phyloP scores from a whole-genome alignment of 1,140 invertebrate genomes.

The Atta colombica region DNA sequence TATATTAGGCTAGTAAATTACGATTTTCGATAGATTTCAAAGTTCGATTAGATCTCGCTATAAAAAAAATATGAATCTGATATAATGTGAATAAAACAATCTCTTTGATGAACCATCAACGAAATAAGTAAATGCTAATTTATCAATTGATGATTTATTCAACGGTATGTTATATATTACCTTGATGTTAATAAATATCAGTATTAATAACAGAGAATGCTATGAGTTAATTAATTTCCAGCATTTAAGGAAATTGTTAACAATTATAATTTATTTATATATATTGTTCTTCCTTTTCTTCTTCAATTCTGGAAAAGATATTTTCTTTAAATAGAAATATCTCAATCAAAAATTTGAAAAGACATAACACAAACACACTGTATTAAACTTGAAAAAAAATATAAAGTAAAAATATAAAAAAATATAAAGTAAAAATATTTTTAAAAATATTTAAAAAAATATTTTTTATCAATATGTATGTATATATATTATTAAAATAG shows the following conservation, averaged over 20 bases:
- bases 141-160: not conserved
- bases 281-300: not conserved
- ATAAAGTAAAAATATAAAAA: too few species aligned
- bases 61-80: not conserved
- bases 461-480: not conserved
- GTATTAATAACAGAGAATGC: not conserved
- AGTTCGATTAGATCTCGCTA: not conserved
- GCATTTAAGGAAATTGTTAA: not conserved
- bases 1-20: not conserved
- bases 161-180: too few species aligned
- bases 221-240: not conserved
- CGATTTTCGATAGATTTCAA: too few species aligned
- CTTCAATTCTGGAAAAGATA: not conserved
- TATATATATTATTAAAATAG: not conserved
- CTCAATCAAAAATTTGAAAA: not conserved
- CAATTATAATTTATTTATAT: not conserved
- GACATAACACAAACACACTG: too few species aligned
- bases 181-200: not conserved
- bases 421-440: too few species aligned
- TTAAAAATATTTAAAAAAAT: not conserved
- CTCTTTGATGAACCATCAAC: not conserved
- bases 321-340: constrained; percentile 3
- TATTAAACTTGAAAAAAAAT: not conserved
- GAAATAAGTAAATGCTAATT: not conserved
- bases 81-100: not conserved